Percentiles rank a stretch among this genome's conserved stretches.
These are phyloP conservation scores for Eustalomyia histrio DNA, from an alignment of 2,888 invertebrate species.

Conservation along the genomic window DNA sequence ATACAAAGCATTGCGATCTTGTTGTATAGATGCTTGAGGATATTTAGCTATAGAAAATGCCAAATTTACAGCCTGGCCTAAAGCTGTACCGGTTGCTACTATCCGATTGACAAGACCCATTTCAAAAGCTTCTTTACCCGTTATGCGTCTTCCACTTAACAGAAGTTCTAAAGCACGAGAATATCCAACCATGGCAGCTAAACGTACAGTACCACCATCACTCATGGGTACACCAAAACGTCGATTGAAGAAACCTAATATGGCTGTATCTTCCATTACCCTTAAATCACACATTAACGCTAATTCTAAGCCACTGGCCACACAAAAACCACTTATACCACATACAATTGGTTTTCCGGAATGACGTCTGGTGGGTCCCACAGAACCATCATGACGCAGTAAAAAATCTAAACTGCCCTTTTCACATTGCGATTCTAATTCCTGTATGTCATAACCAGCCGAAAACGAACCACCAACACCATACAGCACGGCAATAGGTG, in stretches of 20 bases:
- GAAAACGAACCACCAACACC: constrained; percentile 96
- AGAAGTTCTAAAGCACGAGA: constrained; percentile 93
- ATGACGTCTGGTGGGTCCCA: constrained; percentile 84
- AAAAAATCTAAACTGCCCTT: constrained; percentile 72
- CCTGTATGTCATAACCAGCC: constrained; percentile 92
- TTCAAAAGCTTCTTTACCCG: constrained; percentile 87
- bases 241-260: constrained; percentile 89
- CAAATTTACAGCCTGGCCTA: constrained; percentile 88
- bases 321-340: constrained; percentile 92
- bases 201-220: constrained; percentile 89
- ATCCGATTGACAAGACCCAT: constrained; percentile 90
- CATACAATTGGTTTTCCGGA: constrained; percentile 93
- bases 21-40: constrained; percentile 82
- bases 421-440: constrained; percentile 80
- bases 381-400: constrained; percentile 79
- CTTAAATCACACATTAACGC: constrained; percentile 94
- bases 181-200: constrained; percentile 91
- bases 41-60: constrained; percentile 89
- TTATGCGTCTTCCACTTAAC: constrained; percentile 89
- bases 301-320: constrained; percentile 94
- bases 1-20: constrained; percentile 80
- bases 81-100: constrained; percentile 90
- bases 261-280: constrained; percentile 91
- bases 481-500: constrained; percentile 88
- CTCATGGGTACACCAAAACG: constrained; percentile 92